Evolutionary conservation across 2,113 vertebrate genomes (phyloP).

Genomic region (Oreotrochilus melanogaster): DNA sequence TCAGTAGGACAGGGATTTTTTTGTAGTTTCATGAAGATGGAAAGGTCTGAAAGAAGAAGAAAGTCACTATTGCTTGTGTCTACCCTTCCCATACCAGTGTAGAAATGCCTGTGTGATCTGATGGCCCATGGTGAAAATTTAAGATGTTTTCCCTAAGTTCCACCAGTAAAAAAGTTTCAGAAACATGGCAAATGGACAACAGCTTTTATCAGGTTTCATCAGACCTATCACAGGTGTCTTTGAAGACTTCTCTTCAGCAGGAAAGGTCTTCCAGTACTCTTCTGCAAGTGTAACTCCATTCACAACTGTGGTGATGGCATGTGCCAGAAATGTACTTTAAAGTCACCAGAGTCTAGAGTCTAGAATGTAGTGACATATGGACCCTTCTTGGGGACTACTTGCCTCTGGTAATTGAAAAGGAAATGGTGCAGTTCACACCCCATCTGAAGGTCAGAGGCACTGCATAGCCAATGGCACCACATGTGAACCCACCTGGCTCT

Average conservation of each 20-base stretch:
- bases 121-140: background rate
- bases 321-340: background rate
- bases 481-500: background rate
- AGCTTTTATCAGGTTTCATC: background rate
- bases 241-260: background rate
- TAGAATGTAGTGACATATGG: background rate
- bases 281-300: accelerated
- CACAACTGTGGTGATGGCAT: background rate
- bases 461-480: background rate
- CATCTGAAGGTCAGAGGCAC: background rate
- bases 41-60: background rate
- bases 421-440: background rate
- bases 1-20: background rate
- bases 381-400: background rate
- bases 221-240: background rate
- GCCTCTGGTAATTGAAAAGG: background rate
- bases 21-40: background rate
- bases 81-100: background rate
- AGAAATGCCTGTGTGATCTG: background rate
- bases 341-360: accelerated
- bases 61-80: background rate
- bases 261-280: background rate
- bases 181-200: background rate
- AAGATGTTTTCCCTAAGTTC: background rate
- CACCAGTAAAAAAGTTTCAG: background rate